Conservation (phyloP, 2,797 vertebrate species). For the Microtus californicus region DNA sequence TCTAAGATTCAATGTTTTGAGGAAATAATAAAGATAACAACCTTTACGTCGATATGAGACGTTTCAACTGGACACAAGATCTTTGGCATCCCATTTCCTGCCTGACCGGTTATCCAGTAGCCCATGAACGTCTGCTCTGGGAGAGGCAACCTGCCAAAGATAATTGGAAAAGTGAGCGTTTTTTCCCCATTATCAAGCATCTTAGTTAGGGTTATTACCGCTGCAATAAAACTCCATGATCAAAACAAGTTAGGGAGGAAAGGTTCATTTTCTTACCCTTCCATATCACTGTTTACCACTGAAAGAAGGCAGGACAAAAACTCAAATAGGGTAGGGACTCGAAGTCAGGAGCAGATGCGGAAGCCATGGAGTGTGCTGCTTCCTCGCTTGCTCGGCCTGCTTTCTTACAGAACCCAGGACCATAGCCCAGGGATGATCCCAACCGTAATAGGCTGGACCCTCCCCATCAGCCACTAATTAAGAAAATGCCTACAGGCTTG, state of each 20-base stretch:
- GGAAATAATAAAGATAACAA: slow-evolving; percentile 81
- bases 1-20: slow-evolving; percentile 48
- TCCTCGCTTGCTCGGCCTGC: background rate
- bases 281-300: background rate
- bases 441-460: background rate
- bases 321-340: background rate
- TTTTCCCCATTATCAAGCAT: slow-evolving; percentile 44
- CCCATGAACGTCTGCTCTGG: slow-evolving; percentile 93
- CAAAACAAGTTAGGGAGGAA: background rate
- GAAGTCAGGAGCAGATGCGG: background rate
- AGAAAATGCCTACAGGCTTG: background rate
- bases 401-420: background rate
- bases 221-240: background rate
- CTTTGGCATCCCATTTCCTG: slow-evolving; percentile 89
- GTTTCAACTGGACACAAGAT: slow-evolving; percentile 94
- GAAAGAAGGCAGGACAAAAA: background rate
- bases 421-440: background rate
- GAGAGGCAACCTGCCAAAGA: slow-evolving; percentile 92
- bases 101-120: slow-evolving; percentile 93
- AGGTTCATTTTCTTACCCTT: background rate
- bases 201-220: background rate
- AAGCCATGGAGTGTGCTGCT: background rate
- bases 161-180: slow-evolving; percentile 72
- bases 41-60: slow-evolving; percentile 93
- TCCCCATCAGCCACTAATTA: background rate